A percentile compares a stretch with the other conserved stretches of the same genome.
Conservation (phyloP, 2,113 vertebrate species). For the Harpagus bidentatus region DNA sequence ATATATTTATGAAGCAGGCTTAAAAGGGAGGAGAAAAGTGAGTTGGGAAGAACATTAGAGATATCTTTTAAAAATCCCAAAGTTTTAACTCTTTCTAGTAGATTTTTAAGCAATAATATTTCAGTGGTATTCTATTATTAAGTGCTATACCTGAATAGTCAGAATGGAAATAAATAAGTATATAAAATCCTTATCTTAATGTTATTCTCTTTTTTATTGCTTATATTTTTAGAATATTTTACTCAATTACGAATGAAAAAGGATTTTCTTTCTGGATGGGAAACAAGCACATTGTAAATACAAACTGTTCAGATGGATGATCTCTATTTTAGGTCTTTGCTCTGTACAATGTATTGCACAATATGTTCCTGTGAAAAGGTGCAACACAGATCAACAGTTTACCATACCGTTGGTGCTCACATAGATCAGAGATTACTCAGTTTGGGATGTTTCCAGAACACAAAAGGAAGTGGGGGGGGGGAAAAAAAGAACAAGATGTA, state of each 20-base stretch:
- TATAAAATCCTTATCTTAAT: background rate
- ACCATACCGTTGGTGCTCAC: background rate
- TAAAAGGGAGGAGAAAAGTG: background rate
- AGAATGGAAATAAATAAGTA: background rate
- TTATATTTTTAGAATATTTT: background rate
- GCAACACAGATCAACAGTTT: background rate
- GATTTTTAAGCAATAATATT: background rate
- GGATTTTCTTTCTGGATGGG: background rate
- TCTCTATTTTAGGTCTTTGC: background rate
- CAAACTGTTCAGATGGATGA: background rate
- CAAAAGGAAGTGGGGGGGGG: background rate
- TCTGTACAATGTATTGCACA: background rate
- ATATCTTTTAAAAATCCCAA: background rate
- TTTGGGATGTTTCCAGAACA: background rate
- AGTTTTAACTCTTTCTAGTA: background rate
- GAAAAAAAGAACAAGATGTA: background rate
- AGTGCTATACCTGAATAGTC: background rate
- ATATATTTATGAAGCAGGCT: background rate
- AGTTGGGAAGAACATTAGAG: background rate
- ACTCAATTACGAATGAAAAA: background rate
- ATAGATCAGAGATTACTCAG: background rate
- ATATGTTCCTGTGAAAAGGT: background rate
- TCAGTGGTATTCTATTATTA: background rate
- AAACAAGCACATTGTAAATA: background rate
- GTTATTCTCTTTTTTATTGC: background rate